Base-by-base conservation (phyloP, 2,888 invertebrate species). In the Tetropium fuscum region DNA sequence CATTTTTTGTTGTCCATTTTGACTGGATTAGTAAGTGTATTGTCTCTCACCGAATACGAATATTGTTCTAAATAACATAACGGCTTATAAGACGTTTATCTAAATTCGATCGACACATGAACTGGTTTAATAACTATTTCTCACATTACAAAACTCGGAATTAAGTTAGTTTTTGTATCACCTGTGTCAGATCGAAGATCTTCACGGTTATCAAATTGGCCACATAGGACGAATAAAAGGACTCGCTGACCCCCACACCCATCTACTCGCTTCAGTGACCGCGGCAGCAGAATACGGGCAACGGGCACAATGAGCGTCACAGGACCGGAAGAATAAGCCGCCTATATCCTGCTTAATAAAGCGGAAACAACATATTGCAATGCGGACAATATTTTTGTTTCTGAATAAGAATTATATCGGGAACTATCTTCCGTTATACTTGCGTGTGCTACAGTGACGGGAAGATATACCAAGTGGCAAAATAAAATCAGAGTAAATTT, bases 311-410 rank as follows among this genome's bases (percentile, higher is more conserved):
- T 40, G 18, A 36, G 22, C 22, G 22, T 34, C 34, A 19, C 59
- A 66, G 53, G 61, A 72, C 78, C 77, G 79, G 79, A 79, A 79
- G 76, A 73, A 71, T 74, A 75, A 71, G 74, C 75, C 76, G 74
- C 77, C 78, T 78, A 79, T 79, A 78, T 79, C 77, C 79, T 78
- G 79, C 74, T 75, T 77, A 78, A 79, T 78, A 79, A 79, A 74
- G 78, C 77, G 80, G 80, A 80, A 80, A 78, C 74, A 70, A 75
- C 78, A 78, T 74, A 76, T 78, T 78, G 78, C 74, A 73, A 71
- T 67, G 66, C 64, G 66, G 68, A 68, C 63, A 64, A 49, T 58
- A 53, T 63, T 45, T 66, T 59, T 64, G 58, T 58, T 59, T 62
- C 64, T 64, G 62, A 64, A 64, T 65, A 63, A 57, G 59, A 63